Conservation (phyloP, 2,888 invertebrate species). For the Chymomyza fuscimana region DNA sequence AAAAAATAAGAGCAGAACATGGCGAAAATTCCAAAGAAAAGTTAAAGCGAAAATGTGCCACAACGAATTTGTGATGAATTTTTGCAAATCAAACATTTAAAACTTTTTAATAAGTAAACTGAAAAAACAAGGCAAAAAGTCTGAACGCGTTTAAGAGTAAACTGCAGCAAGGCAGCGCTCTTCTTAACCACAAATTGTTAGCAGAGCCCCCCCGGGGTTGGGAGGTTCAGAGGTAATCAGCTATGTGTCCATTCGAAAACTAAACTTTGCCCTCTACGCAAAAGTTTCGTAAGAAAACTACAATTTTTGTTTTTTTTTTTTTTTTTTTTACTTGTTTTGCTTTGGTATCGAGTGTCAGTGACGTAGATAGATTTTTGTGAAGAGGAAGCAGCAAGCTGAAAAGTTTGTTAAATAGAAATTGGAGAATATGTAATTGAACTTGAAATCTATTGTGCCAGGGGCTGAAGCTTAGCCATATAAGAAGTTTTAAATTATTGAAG, state of each 20-base stretch:
- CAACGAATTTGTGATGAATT: constrained; percentile 59
- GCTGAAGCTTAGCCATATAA: too few relatives aligned
- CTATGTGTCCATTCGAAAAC: constrained; percentile 10
- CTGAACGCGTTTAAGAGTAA: background rate
- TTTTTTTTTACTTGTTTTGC: constrained; percentile 18
- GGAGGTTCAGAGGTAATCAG: background rate
- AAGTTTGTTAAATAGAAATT: too few relatives aligned
- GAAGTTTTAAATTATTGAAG: too few relatives aligned
- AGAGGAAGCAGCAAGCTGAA: too few relatives aligned
- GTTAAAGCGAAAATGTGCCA: constrained; percentile 33
- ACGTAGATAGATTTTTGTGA: too few relatives aligned
- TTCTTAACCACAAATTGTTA: background rate
- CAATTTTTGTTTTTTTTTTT: constrained; percentile 22
- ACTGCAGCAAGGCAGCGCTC: too few relatives aligned
- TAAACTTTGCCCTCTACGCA: background rate
- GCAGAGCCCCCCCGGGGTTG: constrained; percentile 16
- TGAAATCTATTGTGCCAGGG: too few relatives aligned
- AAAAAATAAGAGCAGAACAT: constrained; percentile 8
- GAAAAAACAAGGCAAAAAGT: constrained; percentile 25
- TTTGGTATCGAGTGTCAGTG: background rate
- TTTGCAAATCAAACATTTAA: constrained; percentile 68
- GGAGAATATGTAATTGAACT: too few relatives aligned
- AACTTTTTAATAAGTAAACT: constrained; percentile 63
- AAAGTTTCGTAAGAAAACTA: constrained; percentile 25
- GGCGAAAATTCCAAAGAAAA: constrained; percentile 18